These are phyloP conservation scores for Tapera naevia DNA, from an alignment of 2,797 vertebrate genomes.

Conservation along the genomic window DNA sequence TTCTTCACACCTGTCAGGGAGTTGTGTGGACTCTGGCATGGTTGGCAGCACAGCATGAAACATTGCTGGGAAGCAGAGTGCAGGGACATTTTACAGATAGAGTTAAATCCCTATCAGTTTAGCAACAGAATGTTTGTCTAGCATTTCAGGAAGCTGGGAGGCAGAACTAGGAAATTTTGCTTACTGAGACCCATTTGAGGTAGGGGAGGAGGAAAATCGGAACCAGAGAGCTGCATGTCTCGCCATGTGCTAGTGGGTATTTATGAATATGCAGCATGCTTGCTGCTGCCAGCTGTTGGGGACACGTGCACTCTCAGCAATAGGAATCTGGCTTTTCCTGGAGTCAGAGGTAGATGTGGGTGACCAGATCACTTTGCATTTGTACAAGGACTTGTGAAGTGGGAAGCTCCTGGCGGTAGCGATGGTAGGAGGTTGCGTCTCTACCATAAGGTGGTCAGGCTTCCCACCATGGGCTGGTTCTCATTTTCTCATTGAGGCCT, in stretches of 20 bases:
- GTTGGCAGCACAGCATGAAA: not conserved
- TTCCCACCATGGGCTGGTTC: not conserved
- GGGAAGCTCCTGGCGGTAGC: not conserved
- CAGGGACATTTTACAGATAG: too few relatives aligned
- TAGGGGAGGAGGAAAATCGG: not conserved
- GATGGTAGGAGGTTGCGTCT: fast-evolving
- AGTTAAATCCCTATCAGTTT: not conserved
- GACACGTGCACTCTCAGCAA: not conserved
- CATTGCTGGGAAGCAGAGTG: not conserved
- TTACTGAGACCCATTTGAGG: not conserved
- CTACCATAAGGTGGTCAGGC: not conserved
- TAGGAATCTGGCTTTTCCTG: not conserved
- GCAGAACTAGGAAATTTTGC: not conserved
- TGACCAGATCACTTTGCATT: not conserved
- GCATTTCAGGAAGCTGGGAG: not conserved
- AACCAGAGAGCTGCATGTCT: not conserved
- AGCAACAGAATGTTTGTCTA: not conserved
- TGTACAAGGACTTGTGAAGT: not conserved
- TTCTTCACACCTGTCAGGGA: not conserved
- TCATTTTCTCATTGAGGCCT: not conserved
- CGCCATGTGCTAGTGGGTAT: not conserved
- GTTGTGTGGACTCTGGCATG: not conserved
- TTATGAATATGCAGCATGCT: not conserved
- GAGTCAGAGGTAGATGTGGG: not conserved
- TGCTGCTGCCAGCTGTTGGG: not conserved